Evolutionary conservation across 2,888 invertebrate genomes (phyloP).

Genomic region (Eupeodes luniger): DNA sequence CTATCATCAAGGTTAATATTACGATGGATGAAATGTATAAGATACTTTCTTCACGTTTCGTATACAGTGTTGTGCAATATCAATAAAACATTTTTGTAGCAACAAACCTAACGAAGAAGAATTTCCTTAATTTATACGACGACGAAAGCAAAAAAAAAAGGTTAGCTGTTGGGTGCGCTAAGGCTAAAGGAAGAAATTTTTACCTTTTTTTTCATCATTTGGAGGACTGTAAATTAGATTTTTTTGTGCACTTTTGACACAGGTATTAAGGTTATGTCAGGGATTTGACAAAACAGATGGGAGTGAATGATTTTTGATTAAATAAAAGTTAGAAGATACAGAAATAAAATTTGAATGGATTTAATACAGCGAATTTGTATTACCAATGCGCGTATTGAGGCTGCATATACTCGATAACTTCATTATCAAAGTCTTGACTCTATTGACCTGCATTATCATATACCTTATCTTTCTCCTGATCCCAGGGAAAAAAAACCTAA

Average conservation of each 20-base stretch:
- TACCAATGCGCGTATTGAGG: too few species aligned
- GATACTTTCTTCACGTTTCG: conserved; percentile 51
- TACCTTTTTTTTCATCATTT: background rate
- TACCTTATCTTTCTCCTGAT: too few species aligned
- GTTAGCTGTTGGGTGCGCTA: background rate
- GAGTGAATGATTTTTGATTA: too few species aligned
- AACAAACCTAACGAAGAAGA: conserved; percentile 42
- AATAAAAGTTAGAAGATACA: too few species aligned
- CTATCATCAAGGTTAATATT: conserved; percentile 33
- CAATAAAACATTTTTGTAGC: conserved; percentile 64
- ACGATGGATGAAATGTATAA: conserved; percentile 25
- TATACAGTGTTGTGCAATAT: conserved; percentile 27
- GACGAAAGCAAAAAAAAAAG: background rate
- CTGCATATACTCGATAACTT: too few species aligned
- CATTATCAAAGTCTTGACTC: too few species aligned
- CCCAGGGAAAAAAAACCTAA: too few species aligned
- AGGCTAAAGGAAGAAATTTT: conserved; percentile 4
- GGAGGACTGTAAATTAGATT: background rate
- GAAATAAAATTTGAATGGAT: too few species aligned
- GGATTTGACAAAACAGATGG: background rate
- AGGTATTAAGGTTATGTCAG: background rate
- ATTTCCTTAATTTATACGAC: conserved; percentile 52
- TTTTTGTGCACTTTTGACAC: background rate
- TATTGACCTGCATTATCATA: too few species aligned
- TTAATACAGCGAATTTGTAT: too few species aligned